Base-by-base conservation (phyloP, 2,888 invertebrate species). In the Thera obeliscata region DNA sequence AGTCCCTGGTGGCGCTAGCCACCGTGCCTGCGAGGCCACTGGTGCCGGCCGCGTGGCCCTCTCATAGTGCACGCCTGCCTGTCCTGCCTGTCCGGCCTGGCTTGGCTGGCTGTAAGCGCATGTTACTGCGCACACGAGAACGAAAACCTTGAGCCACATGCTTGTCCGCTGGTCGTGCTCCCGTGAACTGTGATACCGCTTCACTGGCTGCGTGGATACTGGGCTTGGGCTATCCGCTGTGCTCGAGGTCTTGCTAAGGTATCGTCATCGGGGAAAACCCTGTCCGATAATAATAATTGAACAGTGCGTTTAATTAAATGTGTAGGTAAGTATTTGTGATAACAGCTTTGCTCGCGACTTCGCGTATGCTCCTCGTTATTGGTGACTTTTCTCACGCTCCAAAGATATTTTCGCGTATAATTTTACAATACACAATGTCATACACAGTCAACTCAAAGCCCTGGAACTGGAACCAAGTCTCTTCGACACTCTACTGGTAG, bases 41-140 rank as follows among this genome's bases (percentile, higher is more conserved):
- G n/a, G 38, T n/a, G 12, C 38, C n/a, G 1, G 22, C 22, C 2
- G 38, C 38, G 38, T 38, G 55, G 35, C 5, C 9, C 58, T 5
- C 5, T 5, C 11, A 22, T 38, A 12, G 52, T 46, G 62, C 56
- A 55, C 66, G 0, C 61, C 71, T 52, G 68, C 70, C 67, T 63
- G 72, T 56, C 80, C 79, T 7, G 74, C 59, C 54, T 3, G 38
- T 6, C 38, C 38, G 38, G 38, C 38, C 4, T 6, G 4, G 38
- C 38, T 22, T 6, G 43, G 7, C 43, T 80, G 81, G 9, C 71
- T 69, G 60, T 41, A 60, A 61, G 65, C 63, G 64, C 62, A 8
- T 64, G 8, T 12, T 0, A 8, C 63, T 4, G 49, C 56, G 63
- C 63, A 57, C 8, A 57, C 4, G 12, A 63, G 2, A 8, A 57